Evolutionary conservation across 2,797 vertebrate species (phyloP).

Genomic region (Platyrinchus mystaceus): DNA sequence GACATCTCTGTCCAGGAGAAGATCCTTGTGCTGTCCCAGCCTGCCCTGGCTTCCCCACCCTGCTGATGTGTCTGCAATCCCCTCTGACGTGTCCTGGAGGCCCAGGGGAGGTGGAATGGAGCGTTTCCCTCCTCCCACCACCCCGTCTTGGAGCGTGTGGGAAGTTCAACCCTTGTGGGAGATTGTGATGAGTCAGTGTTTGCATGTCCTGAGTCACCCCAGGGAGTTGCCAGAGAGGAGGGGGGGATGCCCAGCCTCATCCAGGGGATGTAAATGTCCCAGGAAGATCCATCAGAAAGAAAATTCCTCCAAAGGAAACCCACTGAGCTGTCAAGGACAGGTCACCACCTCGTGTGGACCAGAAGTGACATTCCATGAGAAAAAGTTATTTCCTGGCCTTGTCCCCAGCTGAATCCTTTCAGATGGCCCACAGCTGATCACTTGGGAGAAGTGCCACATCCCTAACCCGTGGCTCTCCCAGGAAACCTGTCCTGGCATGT

Average conservation of each 20-base stretch:
- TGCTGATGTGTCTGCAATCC: background rate
- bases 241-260: background rate
- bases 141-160: fast-evolving
- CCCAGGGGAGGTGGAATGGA: background rate
- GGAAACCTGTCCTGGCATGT: background rate
- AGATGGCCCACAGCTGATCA: background rate
- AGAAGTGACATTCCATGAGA: background rate
- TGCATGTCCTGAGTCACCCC: background rate
- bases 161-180: background rate
- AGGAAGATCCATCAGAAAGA: background rate
- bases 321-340: background rate
- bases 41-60: background rate
- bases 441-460: background rate
- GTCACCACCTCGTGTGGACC: background rate
- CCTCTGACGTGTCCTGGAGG: background rate
- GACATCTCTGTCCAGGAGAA: background rate
- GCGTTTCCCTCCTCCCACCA: background rate
- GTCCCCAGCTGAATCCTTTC: background rate
- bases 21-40: background rate
- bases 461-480: background rate
- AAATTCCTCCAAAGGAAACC: background rate
- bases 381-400: background rate
- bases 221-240: background rate
- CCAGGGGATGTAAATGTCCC: background rate
- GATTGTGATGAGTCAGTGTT: background rate